Base-by-base conservation (phyloP, 1,140 invertebrate genomes). In the Pseudomyrmex concolor region DNA sequence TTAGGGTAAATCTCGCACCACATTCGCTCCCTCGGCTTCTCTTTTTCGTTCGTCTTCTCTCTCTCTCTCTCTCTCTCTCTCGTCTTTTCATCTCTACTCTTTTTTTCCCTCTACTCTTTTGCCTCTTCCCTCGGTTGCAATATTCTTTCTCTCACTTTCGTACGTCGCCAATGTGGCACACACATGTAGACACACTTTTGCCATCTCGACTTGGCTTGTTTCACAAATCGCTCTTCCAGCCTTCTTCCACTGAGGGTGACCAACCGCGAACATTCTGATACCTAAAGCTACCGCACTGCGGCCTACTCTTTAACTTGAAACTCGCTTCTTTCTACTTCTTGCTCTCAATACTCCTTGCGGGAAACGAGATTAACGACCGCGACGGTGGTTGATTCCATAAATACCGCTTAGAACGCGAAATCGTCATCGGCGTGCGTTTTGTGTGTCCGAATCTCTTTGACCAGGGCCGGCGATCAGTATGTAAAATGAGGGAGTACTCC, bases 221-320 rank as follows among this genome's bases (percentile, higher is more conserved):
- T 59, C 73, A 34, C 57, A 82, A 57, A 73, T 71, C 67, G 25
- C 57, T 71, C 81, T 83, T 73, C 22, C 72, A 64, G 85, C 81
- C 89, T 86, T 86, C 89, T 90, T 90, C 85, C 83, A 90, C 85
- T 87, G 90, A 91, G 91, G 91, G 90, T 92, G 91, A 91, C 90
- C 91, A 90, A 90, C 89, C 91, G 91, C 91, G 90, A 91, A 91
- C 91, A 90, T 92, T 90, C 91, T 90, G 90, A 90, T 91, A 91
- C 88, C 87, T 84, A 86, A 83, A 74, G 77, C 77, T 78, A 78
- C 83, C 85, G 86, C 87, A 89, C 90, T 91, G 89, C 89, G 89
- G 88, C 88, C 87, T 90, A 86, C 72, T 86, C 84, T 73, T 55
- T 22, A 81, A 85, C 85, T 80, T 19, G 55, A 80, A 85, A 78